Base-by-base conservation (phyloP, 1,140 invertebrate genomes). In the Protaetia brevitarsis region DNA sequence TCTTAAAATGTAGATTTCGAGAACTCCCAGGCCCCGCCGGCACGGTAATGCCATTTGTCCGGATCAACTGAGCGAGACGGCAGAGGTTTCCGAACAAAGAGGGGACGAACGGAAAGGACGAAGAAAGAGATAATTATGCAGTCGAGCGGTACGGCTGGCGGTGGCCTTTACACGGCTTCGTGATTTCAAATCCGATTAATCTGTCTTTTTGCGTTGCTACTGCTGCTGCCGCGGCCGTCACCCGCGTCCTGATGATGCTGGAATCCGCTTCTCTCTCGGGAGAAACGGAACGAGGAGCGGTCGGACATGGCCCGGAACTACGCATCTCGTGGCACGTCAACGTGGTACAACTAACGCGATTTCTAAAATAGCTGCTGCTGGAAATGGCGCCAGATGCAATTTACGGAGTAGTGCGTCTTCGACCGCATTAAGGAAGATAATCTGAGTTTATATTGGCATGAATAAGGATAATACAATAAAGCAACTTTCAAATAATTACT, bases 121-220 rank as follows among this genome's bases (percentile, higher is more conserved):
- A 23, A 51, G 41, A 51, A 65, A 69, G 63, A 73, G 71, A 73
- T 73, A 73, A 74, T 73, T 73, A 74, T 74, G 66, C 72, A 70
- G 70, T 71, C 68, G 69, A 66, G 67, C 72, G 71, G 67, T 64
- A 21, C 41, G 72, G 65, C 41, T 51, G 19, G 41, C 19, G 21
- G 66, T 58, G 68, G 72, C 71, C 69, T 73, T 73, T 74, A 74
- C 71, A 74, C 72, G 73, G 70, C 71, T 71, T 74, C 72, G 71
- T 74, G 69, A 69, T 71, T 71, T 70, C 69, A 73, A 74, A 74
- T 74, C 73, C 70, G 71, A 74, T 74, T 74, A 73, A 74, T 73
- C 72, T 60, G 66, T 65, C 65, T 68, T 64, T 66, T 71, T 70
- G 66, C 66, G 41, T 21, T 51, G 41, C 1, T 51, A 6, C 41